These are phyloP conservation scores for Hirtodrosophila cameraria DNA, from an alignment of 2,888 invertebrate genomes.

Conservation along the genomic window DNA sequence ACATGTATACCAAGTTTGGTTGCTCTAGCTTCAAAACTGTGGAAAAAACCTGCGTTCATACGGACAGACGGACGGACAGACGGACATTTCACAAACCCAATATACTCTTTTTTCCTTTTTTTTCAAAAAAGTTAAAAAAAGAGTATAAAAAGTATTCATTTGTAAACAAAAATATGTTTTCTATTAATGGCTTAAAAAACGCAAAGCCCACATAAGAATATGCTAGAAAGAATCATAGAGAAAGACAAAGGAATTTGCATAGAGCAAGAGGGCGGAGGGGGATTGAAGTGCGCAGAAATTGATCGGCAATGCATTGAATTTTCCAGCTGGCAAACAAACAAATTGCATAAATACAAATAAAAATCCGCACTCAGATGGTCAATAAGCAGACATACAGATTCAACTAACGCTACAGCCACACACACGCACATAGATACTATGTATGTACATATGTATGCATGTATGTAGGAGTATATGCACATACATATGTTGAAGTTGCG, in stretches of 20 bases:
- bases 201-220: constrained; percentile 26
- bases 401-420: constrained; percentile 31
- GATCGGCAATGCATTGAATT: constrained; percentile 63
- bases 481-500: constrained; percentile 49
- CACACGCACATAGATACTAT: constrained; percentile 9
- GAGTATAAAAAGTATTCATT: too few relatives aligned
- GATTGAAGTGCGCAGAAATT: constrained; percentile 6
- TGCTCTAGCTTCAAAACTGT: too few relatives aligned
- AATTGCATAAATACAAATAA: constrained; percentile 74
- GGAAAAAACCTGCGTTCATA: too few relatives aligned
- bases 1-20: too few relatives aligned
- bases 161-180: constrained; percentile 44
- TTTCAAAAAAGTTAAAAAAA: too few relatives aligned
- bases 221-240: constrained; percentile 9
- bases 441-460: not conserved
- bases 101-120: too few relatives aligned
- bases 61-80: too few relatives aligned
- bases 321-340: constrained; percentile 70
- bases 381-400: constrained; percentile 46
- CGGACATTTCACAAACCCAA: too few relatives aligned
- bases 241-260: not conserved
- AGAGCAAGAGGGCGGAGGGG: not conserved
- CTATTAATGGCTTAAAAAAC: constrained; percentile 45
- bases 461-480: not conserved
- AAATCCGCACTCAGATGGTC: constrained; percentile 55